A percentile compares a stretch with the other conserved stretches of the same genome.
These are phyloP conservation scores for Ypsolopha sequella DNA, from an alignment of 2,888 invertebrate species.

Conservation along the genomic window DNA sequence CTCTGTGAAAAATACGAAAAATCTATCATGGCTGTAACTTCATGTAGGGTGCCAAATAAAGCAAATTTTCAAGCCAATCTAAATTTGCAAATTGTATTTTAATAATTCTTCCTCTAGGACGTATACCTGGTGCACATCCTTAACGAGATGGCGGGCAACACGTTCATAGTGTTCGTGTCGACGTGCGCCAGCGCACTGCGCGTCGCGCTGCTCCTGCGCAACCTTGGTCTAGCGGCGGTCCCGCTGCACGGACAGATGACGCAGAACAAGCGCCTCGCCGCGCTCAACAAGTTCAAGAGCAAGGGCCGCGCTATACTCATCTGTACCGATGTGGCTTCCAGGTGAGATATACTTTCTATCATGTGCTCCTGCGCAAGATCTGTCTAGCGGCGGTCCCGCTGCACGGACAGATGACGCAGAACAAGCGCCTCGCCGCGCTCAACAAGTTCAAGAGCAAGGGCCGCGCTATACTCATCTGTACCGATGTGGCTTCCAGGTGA, in stretches of 20 bases:
- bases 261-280: constrained; percentile 95
- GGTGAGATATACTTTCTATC: constrained; percentile 59
- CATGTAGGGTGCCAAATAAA: too few relatives aligned
- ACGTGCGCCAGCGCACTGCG: constrained; percentile 95
- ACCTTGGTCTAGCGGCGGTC: constrained; percentile 93
- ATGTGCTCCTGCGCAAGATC: too few relatives aligned
- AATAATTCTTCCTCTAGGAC: constrained; percentile 77
- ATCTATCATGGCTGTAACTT: too few relatives aligned
- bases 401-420: constrained; percentile 99
- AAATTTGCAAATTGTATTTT: too few relatives aligned
- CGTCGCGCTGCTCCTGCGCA: constrained; percentile 88
- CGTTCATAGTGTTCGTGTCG: constrained; percentile 96
- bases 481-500: constrained; percentile 97
- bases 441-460: constrained; percentile 97
- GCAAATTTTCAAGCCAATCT: too few relatives aligned
- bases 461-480: constrained; percentile 95
- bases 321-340: constrained; percentile 98
- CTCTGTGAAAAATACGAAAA: too few relatives aligned
- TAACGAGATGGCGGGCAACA: constrained; percentile 95
- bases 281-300: constrained; percentile 96
- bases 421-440: constrained; percentile 93
- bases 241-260: constrained; percentile 99
- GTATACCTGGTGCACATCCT: constrained; percentile 95
- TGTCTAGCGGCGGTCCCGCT: constrained; percentile 79
- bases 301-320: constrained; percentile 95